Conservation (phyloP, 2,113 vertebrate genomes). For the Charadrius vociferus region DNA sequence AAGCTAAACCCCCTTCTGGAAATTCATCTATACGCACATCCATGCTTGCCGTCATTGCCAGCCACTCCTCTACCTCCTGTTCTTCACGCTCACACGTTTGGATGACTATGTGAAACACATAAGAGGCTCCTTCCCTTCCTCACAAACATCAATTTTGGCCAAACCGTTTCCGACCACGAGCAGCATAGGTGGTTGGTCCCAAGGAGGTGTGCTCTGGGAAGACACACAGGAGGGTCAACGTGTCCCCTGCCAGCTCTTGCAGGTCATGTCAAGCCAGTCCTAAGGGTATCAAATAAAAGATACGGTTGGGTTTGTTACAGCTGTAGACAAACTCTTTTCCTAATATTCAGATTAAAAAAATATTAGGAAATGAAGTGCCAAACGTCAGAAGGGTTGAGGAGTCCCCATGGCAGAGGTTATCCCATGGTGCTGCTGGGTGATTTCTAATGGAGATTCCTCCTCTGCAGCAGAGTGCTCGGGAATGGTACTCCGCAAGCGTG, state of each 20-base stretch:
- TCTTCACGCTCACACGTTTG: neutral
- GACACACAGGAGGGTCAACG: rapidly evolving
- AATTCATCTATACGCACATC: neutral
- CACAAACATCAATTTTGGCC: neutral
- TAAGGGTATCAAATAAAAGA: neutral
- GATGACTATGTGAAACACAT: rapidly evolving
- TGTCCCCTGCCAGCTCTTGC: neutral
- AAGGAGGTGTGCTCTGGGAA: too few relatives aligned
- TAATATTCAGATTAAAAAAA: neutral
- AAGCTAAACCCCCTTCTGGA: neutral
- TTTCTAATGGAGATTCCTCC: neutral
- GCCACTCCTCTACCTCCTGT: neutral
- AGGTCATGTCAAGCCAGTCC: neutral
- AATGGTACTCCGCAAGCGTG: rapidly evolving
- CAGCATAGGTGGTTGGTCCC: rapidly evolving
- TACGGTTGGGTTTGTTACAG: rapidly evolving
- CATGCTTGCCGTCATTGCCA: neutral
- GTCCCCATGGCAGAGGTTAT: neutral
- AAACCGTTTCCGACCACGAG: rapidly evolving
- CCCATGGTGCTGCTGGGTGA: rapidly evolving
- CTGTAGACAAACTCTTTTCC: neutral
- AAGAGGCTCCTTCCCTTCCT: neutral
- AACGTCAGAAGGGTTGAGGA: neutral
- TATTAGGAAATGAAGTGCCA: neutral
- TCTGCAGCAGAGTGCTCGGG: rapidly evolving